Percentiles rank a stretch among this genome's conserved stretches.
Evolutionary conservation across 2,888 invertebrate genomes (phyloP).

Genomic region (Oxytorus armatus): DNA sequence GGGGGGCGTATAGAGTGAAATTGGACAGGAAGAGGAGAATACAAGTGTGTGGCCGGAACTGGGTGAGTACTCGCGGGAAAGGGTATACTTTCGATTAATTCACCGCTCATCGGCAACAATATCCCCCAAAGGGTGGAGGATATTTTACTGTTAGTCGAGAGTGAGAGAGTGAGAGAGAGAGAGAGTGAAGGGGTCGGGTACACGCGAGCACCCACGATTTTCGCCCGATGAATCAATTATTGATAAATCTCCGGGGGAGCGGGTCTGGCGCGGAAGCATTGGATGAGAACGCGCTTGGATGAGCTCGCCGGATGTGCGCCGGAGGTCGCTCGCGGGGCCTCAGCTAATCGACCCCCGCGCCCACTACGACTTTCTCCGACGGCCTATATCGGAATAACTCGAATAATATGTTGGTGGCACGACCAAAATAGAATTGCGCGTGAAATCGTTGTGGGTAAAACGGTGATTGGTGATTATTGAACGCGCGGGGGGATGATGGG

Average conservation of each 20-base stretch:
- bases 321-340: constrained; percentile 60
- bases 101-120: constrained; percentile 40
- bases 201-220: constrained; percentile 60
- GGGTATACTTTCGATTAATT: constrained; percentile 52
- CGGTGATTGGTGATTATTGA: too few species aligned
- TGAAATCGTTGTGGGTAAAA: too few species aligned
- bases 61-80: constrained; percentile 6
- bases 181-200: constrained; percentile 14
- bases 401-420: constrained; percentile 22
- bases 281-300: constrained; percentile 64
- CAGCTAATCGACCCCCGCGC: constrained; percentile 60
- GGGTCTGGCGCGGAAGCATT: constrained; percentile 49
- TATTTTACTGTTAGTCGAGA: constrained; percentile 57
- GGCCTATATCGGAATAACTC: constrained; percentile 52
- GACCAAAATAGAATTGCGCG: too few species aligned
- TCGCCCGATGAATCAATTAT: constrained; percentile 67
- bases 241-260: constrained; percentile 67
- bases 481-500: too few species aligned
- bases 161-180: constrained; percentile 7
- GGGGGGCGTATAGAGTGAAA: constrained; percentile 20
- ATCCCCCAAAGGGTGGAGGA: constrained; percentile 52
- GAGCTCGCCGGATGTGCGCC: constrained; percentile 63
- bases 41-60: background rate
- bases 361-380: constrained; percentile 43
- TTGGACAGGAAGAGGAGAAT: constrained; percentile 27